Conservation (phyloP, 2,113 vertebrate genomes). For the Mirounga angustirostris region DNA sequence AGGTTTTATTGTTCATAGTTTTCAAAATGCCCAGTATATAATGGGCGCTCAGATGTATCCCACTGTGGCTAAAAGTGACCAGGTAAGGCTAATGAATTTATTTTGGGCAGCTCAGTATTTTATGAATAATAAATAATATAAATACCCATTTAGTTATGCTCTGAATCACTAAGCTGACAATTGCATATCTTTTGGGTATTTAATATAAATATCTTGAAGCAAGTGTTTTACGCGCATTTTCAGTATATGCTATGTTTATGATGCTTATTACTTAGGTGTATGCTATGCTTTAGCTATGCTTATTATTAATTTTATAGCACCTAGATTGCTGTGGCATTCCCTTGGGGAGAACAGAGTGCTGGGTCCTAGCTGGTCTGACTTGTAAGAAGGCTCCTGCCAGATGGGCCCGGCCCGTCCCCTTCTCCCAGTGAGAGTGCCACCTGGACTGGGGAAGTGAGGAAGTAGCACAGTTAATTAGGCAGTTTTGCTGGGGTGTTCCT, state of each 20-base stretch:
- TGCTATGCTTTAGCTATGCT: not conserved
- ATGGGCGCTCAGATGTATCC: not conserved
- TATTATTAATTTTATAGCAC: not conserved
- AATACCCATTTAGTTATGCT: not conserved
- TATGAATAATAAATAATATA: conserved; percentile 30
- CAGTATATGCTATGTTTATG: not conserved
- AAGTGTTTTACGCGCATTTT: not conserved
- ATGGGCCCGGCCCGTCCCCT: not conserved
- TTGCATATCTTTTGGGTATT: not conserved
- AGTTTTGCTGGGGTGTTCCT: not conserved
- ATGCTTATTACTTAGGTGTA: not conserved
- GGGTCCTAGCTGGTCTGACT: not conserved
- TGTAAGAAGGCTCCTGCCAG: not conserved
- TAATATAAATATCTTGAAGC: not conserved
- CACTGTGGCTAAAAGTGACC: not conserved
- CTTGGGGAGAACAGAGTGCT: not conserved
- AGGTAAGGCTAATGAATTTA: not conserved
- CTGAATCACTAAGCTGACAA: not conserved
- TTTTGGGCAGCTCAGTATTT: not conserved
- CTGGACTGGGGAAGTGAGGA: too few species aligned
- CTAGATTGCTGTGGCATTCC: not conserved
- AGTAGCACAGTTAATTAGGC: accelerated
- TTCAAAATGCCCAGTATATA: not conserved
- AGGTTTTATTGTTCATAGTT: not conserved
- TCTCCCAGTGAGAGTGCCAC: accelerated